These are phyloP conservation scores for Stigmatopora nigra DNA, from an alignment of 2,113 vertebrate species.

Conservation along the genomic window DNA sequence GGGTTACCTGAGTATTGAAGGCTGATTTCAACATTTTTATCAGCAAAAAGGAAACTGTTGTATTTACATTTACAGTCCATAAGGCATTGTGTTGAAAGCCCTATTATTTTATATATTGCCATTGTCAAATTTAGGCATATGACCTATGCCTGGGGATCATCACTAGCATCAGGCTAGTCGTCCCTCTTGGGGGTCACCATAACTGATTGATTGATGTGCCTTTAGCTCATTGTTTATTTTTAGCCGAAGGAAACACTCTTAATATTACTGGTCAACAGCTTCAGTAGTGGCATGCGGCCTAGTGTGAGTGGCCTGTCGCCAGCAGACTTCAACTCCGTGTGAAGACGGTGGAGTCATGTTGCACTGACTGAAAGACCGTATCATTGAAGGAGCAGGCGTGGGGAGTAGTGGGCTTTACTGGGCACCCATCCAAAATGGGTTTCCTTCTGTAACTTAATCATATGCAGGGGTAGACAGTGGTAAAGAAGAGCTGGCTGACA, in stretches of 20 bases:
- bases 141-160: constrained; percentile 18
- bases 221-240: neutral
- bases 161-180: constrained; percentile 22
- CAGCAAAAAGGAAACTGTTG: no score
- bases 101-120: neutral
- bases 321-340: constrained; percentile 18
- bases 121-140: neutral
- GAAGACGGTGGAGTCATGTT: constrained; percentile 40
- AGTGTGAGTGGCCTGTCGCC: constrained; percentile 20
- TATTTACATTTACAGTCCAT: no score
- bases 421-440: constrained; percentile 60
- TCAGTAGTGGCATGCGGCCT: neutral
- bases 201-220: neutral
- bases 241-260: neutral
- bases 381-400: constrained; percentile 33
- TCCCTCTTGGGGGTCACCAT: constrained; percentile 6
- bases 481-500: constrained; percentile 17
- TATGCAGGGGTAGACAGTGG: constrained; percentile 26
- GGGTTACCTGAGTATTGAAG: no score
- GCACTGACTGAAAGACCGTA: constrained; percentile 39
- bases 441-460: constrained; percentile 55
- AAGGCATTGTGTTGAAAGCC: neutral
- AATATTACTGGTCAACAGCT: neutral
- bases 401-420: constrained; percentile 21
- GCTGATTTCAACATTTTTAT: no score